These are phyloP conservation scores for Magallana ariakensis DNA, from an alignment of 1,140 invertebrate genomes.

Conservation along the genomic window DNA sequence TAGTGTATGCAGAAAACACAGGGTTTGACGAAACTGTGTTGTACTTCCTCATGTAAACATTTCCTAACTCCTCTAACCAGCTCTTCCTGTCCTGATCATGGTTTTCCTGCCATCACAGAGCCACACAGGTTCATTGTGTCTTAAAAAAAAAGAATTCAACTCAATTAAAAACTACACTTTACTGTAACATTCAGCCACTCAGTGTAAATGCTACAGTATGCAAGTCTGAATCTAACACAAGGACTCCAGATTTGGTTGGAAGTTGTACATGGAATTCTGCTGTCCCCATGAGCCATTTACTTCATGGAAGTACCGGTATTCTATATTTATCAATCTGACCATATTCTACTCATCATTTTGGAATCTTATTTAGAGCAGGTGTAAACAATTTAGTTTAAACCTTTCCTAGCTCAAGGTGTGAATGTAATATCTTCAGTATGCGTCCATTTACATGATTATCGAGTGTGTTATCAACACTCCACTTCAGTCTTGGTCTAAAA, in stretches of 20 bases:
- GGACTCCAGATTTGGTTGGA: too few species aligned
- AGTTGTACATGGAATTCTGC: too few species aligned
- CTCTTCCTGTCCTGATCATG: not conserved
- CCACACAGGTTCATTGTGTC: not conserved
- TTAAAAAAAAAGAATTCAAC: not conserved
- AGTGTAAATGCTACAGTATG: too few species aligned
- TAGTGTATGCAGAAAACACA: not conserved
- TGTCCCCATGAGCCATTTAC: too few species aligned
- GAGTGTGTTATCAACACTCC: not conserved
- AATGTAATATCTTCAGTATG: conserved; percentile 11
- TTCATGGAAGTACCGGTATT: too few species aligned
- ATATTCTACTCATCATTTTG: not conserved
- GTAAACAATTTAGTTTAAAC: not conserved
- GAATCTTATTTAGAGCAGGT: not conserved
- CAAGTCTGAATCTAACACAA: too few species aligned
- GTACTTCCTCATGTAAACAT: conserved; percentile 28
- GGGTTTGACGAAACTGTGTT: not conserved
- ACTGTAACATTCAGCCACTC: too few species aligned
- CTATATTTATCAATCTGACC: too few species aligned
- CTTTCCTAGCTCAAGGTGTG: not conserved
- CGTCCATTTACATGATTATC: not conserved
- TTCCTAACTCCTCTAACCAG: not conserved
- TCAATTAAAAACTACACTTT: too few species aligned
- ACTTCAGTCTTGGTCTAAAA: not conserved
- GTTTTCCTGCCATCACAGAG: not conserved